Percentiles rank a stretch among this genome's conserved stretches.
Evolutionary conservation across 2,888 invertebrate genomes (phyloP).

Genomic region (Germaria angustata): DNA sequence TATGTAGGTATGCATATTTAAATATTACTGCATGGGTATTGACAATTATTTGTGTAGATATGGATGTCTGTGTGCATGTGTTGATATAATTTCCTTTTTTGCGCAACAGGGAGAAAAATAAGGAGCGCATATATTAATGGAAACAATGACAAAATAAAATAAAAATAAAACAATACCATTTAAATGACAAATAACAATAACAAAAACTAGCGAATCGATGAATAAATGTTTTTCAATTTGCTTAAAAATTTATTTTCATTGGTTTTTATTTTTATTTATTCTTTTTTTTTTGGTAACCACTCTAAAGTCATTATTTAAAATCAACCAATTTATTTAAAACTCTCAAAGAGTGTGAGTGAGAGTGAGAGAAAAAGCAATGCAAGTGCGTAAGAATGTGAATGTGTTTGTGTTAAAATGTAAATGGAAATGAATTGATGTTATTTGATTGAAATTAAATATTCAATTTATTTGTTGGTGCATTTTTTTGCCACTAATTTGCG

Average conservation of each 20-base stretch:
- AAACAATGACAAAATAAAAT: too few relatives aligned
- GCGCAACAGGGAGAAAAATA: not conserved
- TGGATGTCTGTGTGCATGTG: not conserved
- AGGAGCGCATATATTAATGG: not conserved
- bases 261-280: not conserved
- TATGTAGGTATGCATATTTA: not conserved
- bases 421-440: conserved; percentile 28
- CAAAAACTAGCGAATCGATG: conserved; percentile 27
- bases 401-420: not conserved
- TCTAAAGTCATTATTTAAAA: conserved; percentile 20
- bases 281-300: not conserved
- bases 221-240: conserved; percentile 54
- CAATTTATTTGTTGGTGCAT: conserved; percentile 72
- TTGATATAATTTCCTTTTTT: not conserved
- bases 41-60: too few relatives aligned
- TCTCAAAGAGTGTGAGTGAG: not conserved
- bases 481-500: conserved; percentile 1
- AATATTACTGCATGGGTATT: not conserved
- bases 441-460: conserved; percentile 72
- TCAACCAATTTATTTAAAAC: conserved; percentile 13
- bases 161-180: too few relatives aligned
- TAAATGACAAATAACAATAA: conserved; percentile 28
- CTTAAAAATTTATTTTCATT: conserved; percentile 36
- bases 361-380: not conserved
- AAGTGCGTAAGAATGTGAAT: not conserved